Conservation (phyloP, 2,888 invertebrate genomes). For the Leptinotarsa haldemani region DNA sequence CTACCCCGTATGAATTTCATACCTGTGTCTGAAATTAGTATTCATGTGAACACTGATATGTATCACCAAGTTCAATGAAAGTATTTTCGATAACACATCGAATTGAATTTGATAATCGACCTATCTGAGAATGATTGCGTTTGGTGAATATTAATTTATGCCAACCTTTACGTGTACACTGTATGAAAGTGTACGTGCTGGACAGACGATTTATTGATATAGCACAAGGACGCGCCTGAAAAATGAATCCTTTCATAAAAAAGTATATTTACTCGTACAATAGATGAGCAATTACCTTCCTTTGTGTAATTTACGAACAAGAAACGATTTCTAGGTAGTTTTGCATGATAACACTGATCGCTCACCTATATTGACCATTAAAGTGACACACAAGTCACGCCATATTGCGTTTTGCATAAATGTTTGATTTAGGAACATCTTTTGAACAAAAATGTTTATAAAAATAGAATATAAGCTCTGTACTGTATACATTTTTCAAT, state of each 20-base stretch:
- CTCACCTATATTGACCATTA: slow-evolving; percentile 1
- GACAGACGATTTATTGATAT: slow-evolving; percentile 5
- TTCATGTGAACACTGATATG: no score
- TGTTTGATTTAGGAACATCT: slow-evolving; percentile 19
- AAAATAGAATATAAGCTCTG: not conserved
- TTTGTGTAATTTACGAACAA: slow-evolving; percentile 12
- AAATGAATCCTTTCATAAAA: slow-evolving; percentile 5
- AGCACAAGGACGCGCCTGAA: not conserved
- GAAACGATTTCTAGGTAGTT: slow-evolving; percentile 3
- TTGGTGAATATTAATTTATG: no score
- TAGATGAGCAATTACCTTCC: slow-evolving; percentile 5
- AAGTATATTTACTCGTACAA: slow-evolving; percentile 24
- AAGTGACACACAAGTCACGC: slow-evolving; percentile 20
- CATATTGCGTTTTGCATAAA: slow-evolving; percentile 1
- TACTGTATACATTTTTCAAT: not conserved
- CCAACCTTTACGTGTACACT: not conserved
- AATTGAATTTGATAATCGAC: no score
- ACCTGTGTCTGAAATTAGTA: no score
- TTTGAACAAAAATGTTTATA: slow-evolving; percentile 1
- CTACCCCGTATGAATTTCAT: no score
- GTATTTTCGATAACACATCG: no score
- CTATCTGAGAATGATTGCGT: no score
- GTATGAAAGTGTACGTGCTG: not conserved
- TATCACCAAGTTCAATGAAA: no score
- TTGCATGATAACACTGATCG: not conserved